Conservation (phyloP, 2,888 invertebrate genomes). For the Phania funesta region DNA sequence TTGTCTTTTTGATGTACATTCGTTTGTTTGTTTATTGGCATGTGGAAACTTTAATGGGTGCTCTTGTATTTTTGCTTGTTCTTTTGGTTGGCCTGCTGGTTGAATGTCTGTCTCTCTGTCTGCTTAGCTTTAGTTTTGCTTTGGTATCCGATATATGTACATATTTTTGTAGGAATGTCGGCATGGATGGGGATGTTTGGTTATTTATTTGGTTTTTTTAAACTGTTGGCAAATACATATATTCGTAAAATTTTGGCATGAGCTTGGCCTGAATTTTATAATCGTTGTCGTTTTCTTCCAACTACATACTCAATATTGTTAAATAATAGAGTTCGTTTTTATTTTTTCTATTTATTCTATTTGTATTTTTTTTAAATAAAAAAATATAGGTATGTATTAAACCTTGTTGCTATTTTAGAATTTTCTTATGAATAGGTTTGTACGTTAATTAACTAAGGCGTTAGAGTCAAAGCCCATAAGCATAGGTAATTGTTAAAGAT, state of each 20-base stretch:
- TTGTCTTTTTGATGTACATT: constrained; percentile 58
- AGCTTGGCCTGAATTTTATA: constrained; percentile 78
- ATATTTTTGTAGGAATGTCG: background rate
- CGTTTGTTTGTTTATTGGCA: background rate
- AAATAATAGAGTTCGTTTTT: constrained; percentile 47
- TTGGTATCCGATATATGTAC: constrained; percentile 31
- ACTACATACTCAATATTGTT: constrained; percentile 53
- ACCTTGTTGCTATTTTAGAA: constrained; percentile 20
- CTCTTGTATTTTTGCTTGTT: constrained; percentile 44
- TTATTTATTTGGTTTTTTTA: constrained; percentile 64
- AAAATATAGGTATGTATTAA: background rate
- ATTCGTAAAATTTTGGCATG: constrained; percentile 68
- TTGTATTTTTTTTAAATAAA: background rate
- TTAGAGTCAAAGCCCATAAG: no score
- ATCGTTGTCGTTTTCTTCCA: constrained; percentile 57
- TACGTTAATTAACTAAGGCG: no score
- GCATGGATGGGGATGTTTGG: constrained; percentile 30
- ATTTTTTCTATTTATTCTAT: background rate
- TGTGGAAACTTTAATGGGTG: constrained; percentile 59
- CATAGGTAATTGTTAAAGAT: no score
- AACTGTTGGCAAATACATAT: constrained; percentile 66
- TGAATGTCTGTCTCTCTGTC: constrained; percentile 42
- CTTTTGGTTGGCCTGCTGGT: background rate
- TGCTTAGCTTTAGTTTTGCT: constrained; percentile 56
- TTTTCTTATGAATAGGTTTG: no score